Evolutionary conservation across 2,797 vertebrate genomes (phyloP), one percentile per base, ranked within the genome.

Genomic region (Hafferia zeledoni): DNA sequence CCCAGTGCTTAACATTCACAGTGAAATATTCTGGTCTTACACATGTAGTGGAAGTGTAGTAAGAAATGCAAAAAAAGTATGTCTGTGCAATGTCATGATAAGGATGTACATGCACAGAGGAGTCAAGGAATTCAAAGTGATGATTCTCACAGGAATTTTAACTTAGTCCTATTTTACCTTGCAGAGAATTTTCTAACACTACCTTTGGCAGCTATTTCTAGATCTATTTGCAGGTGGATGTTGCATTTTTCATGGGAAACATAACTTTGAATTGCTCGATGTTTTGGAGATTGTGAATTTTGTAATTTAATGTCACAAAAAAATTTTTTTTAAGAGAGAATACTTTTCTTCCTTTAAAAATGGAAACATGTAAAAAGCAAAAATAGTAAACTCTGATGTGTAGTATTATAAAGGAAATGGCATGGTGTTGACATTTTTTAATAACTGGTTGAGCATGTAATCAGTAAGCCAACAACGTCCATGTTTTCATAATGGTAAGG

Each of bases 91-190:
- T 90, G 88, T 89, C 86, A 79, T 72, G 71, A 61, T 82, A 90
- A 92, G 67, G 79, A 79, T 69, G 63, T 89, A 86, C 81, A 77
- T 6, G 23, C 69, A 91, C 47, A 83, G 56, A 67, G 31, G 37
- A 92, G 28, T 85, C 37, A 68, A 71, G 55, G 44, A 94, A 82
- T 88, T 91, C 65, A 89, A 79, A 79, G n/a, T 44, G n/a, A 46
- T 84, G 59, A 79, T 95, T 93, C 92, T 92, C 74, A 67, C 27
- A 67, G 70, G 55, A 82, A 46, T 94, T 86, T 91, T 95, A 75
- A 84, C 69, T 91, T 87, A 50, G 50, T 68, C 6, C 8, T 31
- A 19, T 83, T 91, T 63, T 79, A 70, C 64, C 41, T 83, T 68
- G 43, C 35, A 46, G 49, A 89, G 59, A 72, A 43, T 90, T 83